Base-by-base conservation (phyloP, 2,113 vertebrate genomes). In the Toxotes jaculatrix region DNA sequence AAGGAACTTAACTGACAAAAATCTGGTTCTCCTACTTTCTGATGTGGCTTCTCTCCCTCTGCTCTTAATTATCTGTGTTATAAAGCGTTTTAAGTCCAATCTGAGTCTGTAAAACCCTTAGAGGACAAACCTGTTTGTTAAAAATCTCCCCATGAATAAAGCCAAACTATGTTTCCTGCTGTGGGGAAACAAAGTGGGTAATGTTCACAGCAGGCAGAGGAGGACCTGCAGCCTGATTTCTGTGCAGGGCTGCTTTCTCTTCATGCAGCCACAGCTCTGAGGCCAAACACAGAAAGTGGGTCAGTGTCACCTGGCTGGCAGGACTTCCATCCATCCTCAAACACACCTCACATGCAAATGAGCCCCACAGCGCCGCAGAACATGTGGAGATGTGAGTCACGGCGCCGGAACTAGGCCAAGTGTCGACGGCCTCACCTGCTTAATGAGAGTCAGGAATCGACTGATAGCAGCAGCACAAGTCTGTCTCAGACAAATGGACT, bases 281-380 rank as follows among this genome's bases (percentile, higher is more conserved):
- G 61, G 69, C 53, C 55, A 40, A 43, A 12, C 40, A 4, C 57
- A 42, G 59, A 66, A 81, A 86, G 12, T 81, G 71, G 80, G 77
- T 84, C 83, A 80, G 73, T 51, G 75, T 80, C 80, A 83, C 82
- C 85, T 87, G 85, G 74, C 34, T 43, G 47, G 27, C 74, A 47
- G 65, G 62, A 23, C 21, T 23, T 61, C 55, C 60, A 45, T 65
- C 68, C 60, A 14, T 73, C 57, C 63, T 47, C 64, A 10, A 2
- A 17, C 77, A 65, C 77, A 76, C 53, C 77, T 31, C 79, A 31
- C 31, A 81, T 77, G 78, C 60, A 85, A 85, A 85, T 61, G 47
- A 74, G 67, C 36, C 45, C 34, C 34, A 1, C 31, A 45, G 40
- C 1, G 11, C 2, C n/a, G 16, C 13, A 17, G 23, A 8, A 3